These are phyloP conservation scores for Cheilosia pagana DNA, from an alignment of 2,888 invertebrate genomes.

Conservation along the genomic window DNA sequence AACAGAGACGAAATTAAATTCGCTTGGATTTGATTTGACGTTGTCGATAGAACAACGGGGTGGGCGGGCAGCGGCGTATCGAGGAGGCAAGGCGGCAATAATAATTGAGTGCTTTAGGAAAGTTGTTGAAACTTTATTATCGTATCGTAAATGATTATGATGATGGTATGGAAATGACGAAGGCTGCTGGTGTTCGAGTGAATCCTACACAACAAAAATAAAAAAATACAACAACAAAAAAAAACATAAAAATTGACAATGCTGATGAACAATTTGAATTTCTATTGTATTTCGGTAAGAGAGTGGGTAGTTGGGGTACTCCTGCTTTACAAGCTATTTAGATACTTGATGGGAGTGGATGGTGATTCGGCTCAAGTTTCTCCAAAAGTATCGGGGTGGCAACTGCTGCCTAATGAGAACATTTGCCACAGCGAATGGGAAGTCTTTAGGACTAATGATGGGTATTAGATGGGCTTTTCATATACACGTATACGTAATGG, in stretches of 20 bases:
- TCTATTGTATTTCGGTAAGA: slow-evolving; percentile 19
- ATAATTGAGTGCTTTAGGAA: slow-evolving; percentile 62
- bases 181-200: slow-evolving; percentile 1
- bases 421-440: slow-evolving; percentile 6
- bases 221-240: slow-evolving; percentile 1
- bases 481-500: slow-evolving; percentile 35
- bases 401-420: background rate
- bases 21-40: slow-evolving; percentile 42
- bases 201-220: background rate
- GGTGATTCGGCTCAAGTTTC: slow-evolving; percentile 41
- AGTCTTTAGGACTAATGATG: slow-evolving; percentile 53
- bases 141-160: slow-evolving; percentile 68
- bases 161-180: slow-evolving; percentile 62
- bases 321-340: background rate
- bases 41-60: background rate
- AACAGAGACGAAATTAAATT: slow-evolving; percentile 55
- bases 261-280: slow-evolving; percentile 46
- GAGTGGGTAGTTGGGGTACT: too few species aligned
- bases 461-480: slow-evolving; percentile 53
- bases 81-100: slow-evolving; percentile 22
- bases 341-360: slow-evolving; percentile 22
- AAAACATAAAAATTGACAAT: slow-evolving; percentile 3
- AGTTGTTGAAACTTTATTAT: slow-evolving; percentile 55
- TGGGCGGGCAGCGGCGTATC: background rate
- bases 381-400: background rate